A percentile compares a stretch with the other conserved stretches of the same genome.
Conservation (phyloP, 2,797 vertebrate species). For the Scleropages formosus region DNA sequence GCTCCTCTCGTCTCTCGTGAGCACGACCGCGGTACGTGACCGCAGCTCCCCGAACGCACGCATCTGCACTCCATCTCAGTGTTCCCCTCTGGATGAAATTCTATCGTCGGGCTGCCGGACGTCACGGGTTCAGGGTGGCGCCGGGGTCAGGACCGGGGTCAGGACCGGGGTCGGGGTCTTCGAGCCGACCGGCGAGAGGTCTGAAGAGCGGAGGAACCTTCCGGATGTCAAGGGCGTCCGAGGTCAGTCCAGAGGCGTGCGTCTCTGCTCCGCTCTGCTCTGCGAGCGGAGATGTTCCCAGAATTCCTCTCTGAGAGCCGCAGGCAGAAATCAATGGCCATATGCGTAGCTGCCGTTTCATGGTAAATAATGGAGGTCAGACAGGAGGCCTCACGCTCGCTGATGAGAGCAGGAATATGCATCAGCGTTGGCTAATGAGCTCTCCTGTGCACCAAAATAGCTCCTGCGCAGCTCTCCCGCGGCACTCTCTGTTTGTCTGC, state of each 20-base stretch:
- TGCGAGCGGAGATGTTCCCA: conserved; percentile 50
- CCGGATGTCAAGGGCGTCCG: conserved; percentile 52
- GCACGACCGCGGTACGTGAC: too few relatives aligned
- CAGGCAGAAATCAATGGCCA: conserved; percentile 76
- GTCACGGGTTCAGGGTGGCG: conserved; percentile 42
- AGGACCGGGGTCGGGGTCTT: not conserved
- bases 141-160: conserved; percentile 50
- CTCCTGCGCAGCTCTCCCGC: conserved; percentile 58
- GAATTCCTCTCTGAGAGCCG: conserved; percentile 66
- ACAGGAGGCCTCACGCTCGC: conserved; percentile 28
- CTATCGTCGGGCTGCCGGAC: conserved; percentile 63
- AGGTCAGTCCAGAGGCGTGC: conserved; percentile 52
- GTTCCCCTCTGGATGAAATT: conserved; percentile 69
- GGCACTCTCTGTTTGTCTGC: not conserved
- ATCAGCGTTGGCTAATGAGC: conserved; percentile 45
- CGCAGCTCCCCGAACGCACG: not conserved
- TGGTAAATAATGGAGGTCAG: conserved; percentile 66
- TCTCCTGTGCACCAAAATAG: conserved; percentile 57
- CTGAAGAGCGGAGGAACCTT: conserved; percentile 38
- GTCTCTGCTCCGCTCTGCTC: not conserved
- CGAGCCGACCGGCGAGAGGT: not conserved
- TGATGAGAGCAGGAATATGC: conserved; percentile 61
- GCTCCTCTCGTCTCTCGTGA: too few relatives aligned
- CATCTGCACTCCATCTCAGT: conserved; percentile 35
- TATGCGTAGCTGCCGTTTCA: conserved; percentile 71